Percentiles rank a stretch among this genome's conserved stretches.
Evolutionary conservation across 2,797 vertebrate genomes (phyloP).

Genomic region (Cuculus canorus): DNA sequence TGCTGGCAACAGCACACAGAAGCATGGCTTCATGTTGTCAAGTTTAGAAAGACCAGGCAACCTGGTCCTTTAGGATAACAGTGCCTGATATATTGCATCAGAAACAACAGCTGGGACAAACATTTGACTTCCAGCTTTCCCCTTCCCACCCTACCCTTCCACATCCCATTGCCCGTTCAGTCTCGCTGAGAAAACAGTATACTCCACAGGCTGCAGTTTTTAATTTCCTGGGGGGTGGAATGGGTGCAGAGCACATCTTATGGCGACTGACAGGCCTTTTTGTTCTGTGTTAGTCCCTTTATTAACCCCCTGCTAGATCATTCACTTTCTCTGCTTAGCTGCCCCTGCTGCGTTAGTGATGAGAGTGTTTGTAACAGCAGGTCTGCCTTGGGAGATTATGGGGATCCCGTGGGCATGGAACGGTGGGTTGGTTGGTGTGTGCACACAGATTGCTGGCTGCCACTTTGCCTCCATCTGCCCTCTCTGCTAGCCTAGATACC

Average conservation of each 20-base stretch:
- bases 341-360: slow-evolving; percentile 65
- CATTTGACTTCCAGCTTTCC: background rate
- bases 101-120: background rate
- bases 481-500: background rate
- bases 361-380: slow-evolving; percentile 62
- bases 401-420: slow-evolving; percentile 50
- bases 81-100: background rate
- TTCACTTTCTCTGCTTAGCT: slow-evolving; percentile 23
- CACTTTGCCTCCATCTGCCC: slow-evolving; percentile 54
- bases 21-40: background rate
- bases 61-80: background rate
- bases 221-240: slow-evolving; percentile 37
- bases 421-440: background rate
- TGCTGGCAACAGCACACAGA: background rate
- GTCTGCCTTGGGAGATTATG: slow-evolving; percentile 67
- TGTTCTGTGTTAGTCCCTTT: slow-evolving; percentile 57
- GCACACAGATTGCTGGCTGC: slow-evolving; percentile 24
- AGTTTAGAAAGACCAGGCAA: background rate
- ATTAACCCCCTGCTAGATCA: slow-evolving; percentile 70
- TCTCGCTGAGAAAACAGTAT: background rate
- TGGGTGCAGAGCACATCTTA: slow-evolving; percentile 46
- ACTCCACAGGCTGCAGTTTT: slow-evolving; percentile 19
- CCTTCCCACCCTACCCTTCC: background rate
- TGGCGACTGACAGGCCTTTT: slow-evolving; percentile 53
- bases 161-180: background rate